Evolutionary conservation across 64 coral and sea anemone genomes (phyloP), one percentile per base, ranked within the genome.

Genomic region (Porites lutea): DNA sequence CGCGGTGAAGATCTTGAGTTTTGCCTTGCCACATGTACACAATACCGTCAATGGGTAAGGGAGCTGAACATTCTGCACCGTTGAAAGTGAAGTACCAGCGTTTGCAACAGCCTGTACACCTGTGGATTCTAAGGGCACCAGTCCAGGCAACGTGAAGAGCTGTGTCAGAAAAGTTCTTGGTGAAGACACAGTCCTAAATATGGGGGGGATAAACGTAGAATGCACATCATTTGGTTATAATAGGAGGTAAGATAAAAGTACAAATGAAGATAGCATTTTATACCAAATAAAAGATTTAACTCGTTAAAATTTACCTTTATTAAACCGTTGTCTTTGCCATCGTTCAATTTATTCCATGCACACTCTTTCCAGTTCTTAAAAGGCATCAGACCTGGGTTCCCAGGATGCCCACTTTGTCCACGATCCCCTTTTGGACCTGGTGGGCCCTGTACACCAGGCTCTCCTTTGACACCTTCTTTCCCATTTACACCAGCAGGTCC

Each of bases 301-400:
- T 55, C 10, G 0, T 7, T 1, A 55, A 55, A 7, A 4, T 57
- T 4, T 19, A 65, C 88, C 88, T 65, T 89, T 12, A 89, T 67
- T 16, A 78, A n/a, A 12, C 74, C 88, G 10, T 88, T 63, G 61
- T 89, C 88, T 69, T 37, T 77, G 5, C 4, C 12, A 3, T 79
- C 85, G 19, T 55, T 52, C 3, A 57, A 0, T 9, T 43, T 57
- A 4, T 57, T 57, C 54, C 54, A 57, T 1, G 54, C 54, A 4
- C 54, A 74, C 12, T 77, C 8, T 13, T 68, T 75, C 88, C 88
- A 89, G 22, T 74, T 57, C 72, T 77, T 78, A 76, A n/a, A 50
- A 58, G 43, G 10, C 6, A 65, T 57, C 2, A 87, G 44, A 70
- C 83, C 83, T 10, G 83, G 83, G 48, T 70, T 45, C 3, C 83